Base-by-base conservation (phyloP, 2,888 invertebrate species). In the Cataglyphis albicans region DNA sequence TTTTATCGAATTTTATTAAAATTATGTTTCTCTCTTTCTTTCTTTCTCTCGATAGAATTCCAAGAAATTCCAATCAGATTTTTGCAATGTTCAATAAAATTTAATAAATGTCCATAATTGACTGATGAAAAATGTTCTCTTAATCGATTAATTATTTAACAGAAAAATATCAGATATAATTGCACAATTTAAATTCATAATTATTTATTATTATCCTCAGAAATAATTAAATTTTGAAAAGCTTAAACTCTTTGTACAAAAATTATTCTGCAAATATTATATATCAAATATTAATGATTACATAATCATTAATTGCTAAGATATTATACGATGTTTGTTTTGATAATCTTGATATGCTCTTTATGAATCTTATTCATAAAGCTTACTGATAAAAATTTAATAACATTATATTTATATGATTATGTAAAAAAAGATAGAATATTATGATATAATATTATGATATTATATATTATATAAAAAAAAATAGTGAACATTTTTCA, bases 111-210 rank as follows among this genome's bases (percentile, higher is more conserved):
- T 32, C 32, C 12, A 25, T 59, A 73, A 74, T 61, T 74, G 21
- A 21, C 4, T 44, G 44, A 15, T 25, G 38, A 59, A 59, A 29
- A 12, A 61, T 61, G 18, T 29, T 29, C 25, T 29, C 57, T 61
- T 44, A 41, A 61, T 73, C n/a, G 73, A 74, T 44, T 59, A 21
- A 29, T 12, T 61, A 12, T 15, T 73, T 44, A 72, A 59, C 3
- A 12, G 25, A 29, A 29, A 41, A n/a, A 73, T 61, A 32, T 9
- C 21, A 18, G 32, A 74, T n/a, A 63, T 63, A 15, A 63, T 63
- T 63, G 15, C 1, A 48, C 6, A 63, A 63, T 63, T 74, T 48
- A 0, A 32, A 61, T 1, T 32, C 4, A 32, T 18, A 48, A 48
- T 48, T 48, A 48, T 48, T 48, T 44, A 29, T 63, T 74, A 4